Evolutionary conservation across 2,113 vertebrate species (phyloP).

Genomic region (Saimiri boliviensis): DNA sequence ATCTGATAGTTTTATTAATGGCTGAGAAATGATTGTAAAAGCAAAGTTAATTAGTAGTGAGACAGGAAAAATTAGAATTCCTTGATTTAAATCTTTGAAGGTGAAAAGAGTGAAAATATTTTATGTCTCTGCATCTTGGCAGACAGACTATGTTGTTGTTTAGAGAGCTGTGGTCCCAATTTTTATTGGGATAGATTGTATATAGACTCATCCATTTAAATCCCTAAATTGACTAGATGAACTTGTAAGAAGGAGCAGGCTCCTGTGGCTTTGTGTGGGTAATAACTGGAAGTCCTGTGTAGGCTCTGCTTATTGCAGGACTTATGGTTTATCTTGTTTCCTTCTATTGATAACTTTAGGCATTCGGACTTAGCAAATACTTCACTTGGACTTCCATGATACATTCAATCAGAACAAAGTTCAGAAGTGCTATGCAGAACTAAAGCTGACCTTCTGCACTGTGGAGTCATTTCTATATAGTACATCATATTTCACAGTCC

Average conservation of each 20-base stretch:
- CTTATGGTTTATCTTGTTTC: neutral
- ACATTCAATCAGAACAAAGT: neutral
- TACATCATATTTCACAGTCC: neutral
- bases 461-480: neutral
- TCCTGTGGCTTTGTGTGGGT: neutral
- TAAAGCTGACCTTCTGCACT: neutral
- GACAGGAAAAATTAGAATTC: slow-evolving; percentile 11
- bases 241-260: neutral
- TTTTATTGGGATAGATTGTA: neutral
- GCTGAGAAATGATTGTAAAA: slow-evolving; percentile 20
- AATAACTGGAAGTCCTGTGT: neutral
- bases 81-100: slow-evolving; percentile 58
- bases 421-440: neutral
- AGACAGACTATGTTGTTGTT: neutral
- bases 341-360: neutral
- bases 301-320: neutral
- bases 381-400: neutral
- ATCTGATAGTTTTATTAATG: neutral
- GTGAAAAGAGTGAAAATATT: slow-evolving; percentile 3
- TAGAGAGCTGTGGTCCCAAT: neutral
- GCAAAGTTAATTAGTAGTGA: slow-evolving; percentile 22
- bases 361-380: neutral
- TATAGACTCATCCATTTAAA: neutral
- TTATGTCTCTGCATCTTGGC: neutral
- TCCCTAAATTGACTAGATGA: neutral